Percentiles rank a stretch among this genome's conserved stretches.
phyloP scores from a whole-genome alignment of 1,140 invertebrate genomes.

The Luehdorfia chinensis region DNA sequence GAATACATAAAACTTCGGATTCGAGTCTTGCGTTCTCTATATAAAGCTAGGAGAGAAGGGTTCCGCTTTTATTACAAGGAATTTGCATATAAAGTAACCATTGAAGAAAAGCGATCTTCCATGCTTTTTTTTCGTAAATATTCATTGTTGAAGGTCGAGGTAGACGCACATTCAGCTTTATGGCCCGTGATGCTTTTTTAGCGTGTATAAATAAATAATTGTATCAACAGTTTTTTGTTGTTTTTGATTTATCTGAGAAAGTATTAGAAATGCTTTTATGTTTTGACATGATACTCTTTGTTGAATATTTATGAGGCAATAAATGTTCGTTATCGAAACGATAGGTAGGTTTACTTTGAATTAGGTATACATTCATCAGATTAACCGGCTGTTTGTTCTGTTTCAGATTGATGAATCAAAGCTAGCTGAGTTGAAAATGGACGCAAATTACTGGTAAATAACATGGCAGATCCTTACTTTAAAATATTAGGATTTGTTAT shows the following conservation, averaged over 20 bases:
- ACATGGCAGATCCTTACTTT: too few relatives aligned
- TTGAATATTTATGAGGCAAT: slow-evolving; percentile 34
- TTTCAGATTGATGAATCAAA: slow-evolving; percentile 41
- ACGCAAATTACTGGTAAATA: slow-evolving; percentile 32
- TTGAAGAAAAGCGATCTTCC: slow-evolving; percentile 74
- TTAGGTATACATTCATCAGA: background rate
- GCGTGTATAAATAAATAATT: slow-evolving; percentile 65
- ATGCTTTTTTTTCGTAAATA: slow-evolving; percentile 67
- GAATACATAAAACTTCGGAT: slow-evolving; percentile 73
- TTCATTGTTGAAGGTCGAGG: slow-evolving; percentile 68
- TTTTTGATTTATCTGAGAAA: slow-evolving; percentile 60
- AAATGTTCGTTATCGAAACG: slow-evolving; percentile 23
- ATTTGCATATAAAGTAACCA: slow-evolving; percentile 78
- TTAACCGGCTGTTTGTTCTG: slow-evolving; percentile 23
- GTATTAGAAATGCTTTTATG: slow-evolving; percentile 28
- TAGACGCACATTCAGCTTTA: slow-evolving; percentile 57
- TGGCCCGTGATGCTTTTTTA: slow-evolving; percentile 61
- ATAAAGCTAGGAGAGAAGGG: slow-evolving; percentile 71
- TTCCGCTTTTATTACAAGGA: slow-evolving; percentile 71
- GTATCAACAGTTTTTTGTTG: slow-evolving; percentile 60
- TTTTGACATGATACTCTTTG: slow-evolving; percentile 30
- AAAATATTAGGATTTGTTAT: too few relatives aligned
- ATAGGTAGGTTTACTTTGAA: slow-evolving; percentile 15
- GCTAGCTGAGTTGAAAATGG: slow-evolving; percentile 23
- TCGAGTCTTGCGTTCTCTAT: slow-evolving; percentile 65